Conservation (phyloP, 1,140 invertebrate species). For the Drosophila navojoa region DNA sequence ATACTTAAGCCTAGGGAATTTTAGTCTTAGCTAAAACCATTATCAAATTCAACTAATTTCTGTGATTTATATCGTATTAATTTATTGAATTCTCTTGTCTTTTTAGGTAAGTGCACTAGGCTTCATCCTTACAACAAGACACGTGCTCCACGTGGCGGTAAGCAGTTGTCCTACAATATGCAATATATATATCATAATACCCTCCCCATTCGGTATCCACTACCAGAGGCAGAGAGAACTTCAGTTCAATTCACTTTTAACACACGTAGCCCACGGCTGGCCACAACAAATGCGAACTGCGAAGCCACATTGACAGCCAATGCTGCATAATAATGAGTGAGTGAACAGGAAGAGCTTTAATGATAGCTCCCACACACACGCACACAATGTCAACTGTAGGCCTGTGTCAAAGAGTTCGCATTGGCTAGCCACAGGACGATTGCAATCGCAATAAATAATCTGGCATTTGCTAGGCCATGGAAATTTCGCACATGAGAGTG, state of each 20-base stretch:
- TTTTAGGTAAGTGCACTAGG: conserved; percentile 69
- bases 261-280: neutral
- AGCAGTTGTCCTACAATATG: conserved; percentile 56
- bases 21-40: neutral
- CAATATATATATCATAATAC: conserved; percentile 8
- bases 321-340: conserved; percentile 65
- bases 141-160: conserved; percentile 69
- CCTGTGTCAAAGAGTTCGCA: conserved; percentile 20
- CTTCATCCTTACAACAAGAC: conserved; percentile 62
- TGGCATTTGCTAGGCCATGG: conserved; percentile 22
- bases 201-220: neutral
- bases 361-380: conserved; percentile 13
- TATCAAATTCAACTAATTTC: conserved; percentile 20
- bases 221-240: neutral
- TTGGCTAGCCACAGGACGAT: conserved; percentile 3
- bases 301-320: conserved; percentile 52
- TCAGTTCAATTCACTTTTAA: neutral
- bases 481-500: conserved; percentile 46
- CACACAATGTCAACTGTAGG: too few relatives aligned
- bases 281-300: conserved; percentile 14
- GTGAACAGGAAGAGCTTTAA: neutral
- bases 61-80: conserved; percentile 6
- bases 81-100: conserved; percentile 17
- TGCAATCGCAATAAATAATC: conserved; percentile 31
- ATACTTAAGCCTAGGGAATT: neutral